Base-by-base conservation (phyloP, 2,888 invertebrate species). In the Merodon equestris region DNA sequence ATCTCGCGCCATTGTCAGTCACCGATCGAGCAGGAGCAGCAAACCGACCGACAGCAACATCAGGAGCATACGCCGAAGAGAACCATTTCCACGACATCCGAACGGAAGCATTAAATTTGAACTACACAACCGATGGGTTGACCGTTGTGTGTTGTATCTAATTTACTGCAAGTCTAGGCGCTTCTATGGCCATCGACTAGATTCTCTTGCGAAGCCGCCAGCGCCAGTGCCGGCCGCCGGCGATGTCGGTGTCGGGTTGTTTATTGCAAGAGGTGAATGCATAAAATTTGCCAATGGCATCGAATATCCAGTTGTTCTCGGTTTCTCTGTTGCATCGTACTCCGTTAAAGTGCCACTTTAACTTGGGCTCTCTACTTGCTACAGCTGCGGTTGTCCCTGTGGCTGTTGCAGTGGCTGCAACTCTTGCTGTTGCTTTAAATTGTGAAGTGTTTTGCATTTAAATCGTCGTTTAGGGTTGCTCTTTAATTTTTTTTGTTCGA, bases 391-490 rank as follows among this genome's bases (percentile, higher is more conserved):
- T 36, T 36, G 36, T 36, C 10, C 36, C 36, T 10, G 5, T 10
- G 36, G 36, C 10, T 40, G 40, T n/a, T 44, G 44, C 50, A 47
- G 50, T 53, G 38, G 47, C 58, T 70, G 68, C 67, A n/a, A n/a
- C n/a, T n/a, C n/a, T n/a, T n/a, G n/a, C n/a, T n/a, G n/a, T n/a
- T 68, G 58, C 68, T 63, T 74, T 79, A 74, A 79, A 79, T 79
- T 79, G 79, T 79, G 74, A 79, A 70, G 74, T 79, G 79, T 79
- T 79, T 79, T 79, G 74, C 79, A 79, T 79, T 79, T 79, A 79
- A 79, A 79, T 74, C 73, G 74, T 57, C 79, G 79, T 79, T 74
- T 79, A 79, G 79, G 79, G 64, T 60, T 74, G 79, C 79, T 50
- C 74, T 70, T 70, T 74, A 60, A 79, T 70, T 70, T 73, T 58